Base-by-base conservation (phyloP, 1,140 invertebrate genomes). In the Liolophura sinensis region DNA sequence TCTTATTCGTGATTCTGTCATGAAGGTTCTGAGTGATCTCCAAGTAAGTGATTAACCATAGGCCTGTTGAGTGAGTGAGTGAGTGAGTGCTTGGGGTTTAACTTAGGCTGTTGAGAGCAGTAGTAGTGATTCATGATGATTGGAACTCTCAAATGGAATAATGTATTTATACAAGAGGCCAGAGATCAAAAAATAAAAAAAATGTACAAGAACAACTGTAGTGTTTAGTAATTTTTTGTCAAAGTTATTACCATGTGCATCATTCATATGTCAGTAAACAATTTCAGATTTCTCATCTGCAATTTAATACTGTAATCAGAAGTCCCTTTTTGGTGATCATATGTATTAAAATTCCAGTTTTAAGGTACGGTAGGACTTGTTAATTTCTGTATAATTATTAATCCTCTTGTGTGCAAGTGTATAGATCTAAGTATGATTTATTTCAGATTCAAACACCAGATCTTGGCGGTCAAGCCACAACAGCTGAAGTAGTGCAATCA, bases 381-480 rank as follows among this genome's bases (percentile, higher is more conserved):
- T 50, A 46, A 9, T 11, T 48, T 52, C 22, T 51, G 20, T 18
- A 16, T 60, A 52, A 25, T 46, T 60, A 48, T 20, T 25, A 22
- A 15, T 9, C 49, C 54, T 62, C 5, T 58, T 31, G 25, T 24
- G 16, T 68, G 1, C 5, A 14, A 59, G n/a, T 18, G 9, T 18
- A 22, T 15, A 40, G 24, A 60, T 15, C 31, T 65, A 20, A 22
- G 22, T 66, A 60, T 62, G 63, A 22, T 58, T 65, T 20, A 64
- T 56, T 67, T 40, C 60, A 88, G 87, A 74, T 87, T 16, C 90
- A 91, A 77, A 98, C 96, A 15, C 96, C 96, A 85, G 96, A 99
- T 86, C 86, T 98, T 57, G 96, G 96, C 49, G 96, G 96, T 0
- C 93, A 97, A 79, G 91, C 92, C 25, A 95, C 93, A 56, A 98